Percentiles rank a stretch among this genome's conserved stretches.
phyloP scores from a whole-genome alignment of 1,140 invertebrate genomes.

The Wiebesia pumilae region DNA sequence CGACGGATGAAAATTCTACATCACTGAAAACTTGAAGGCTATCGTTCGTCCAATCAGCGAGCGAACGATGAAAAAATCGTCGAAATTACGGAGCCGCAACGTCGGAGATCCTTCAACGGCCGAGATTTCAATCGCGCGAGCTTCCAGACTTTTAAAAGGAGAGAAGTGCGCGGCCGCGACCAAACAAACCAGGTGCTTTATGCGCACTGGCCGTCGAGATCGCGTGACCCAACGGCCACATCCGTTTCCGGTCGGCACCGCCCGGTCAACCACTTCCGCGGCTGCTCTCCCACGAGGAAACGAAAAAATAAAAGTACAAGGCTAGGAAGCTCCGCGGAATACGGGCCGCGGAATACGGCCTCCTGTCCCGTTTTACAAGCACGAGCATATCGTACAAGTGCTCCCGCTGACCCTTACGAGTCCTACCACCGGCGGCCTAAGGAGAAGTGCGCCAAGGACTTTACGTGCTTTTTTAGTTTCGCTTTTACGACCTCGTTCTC shows the following conservation, averaged over 20 bases:
- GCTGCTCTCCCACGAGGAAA: background rate
- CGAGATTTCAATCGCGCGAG: conserved; percentile 14
- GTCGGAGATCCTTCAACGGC: background rate
- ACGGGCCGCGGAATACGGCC: background rate
- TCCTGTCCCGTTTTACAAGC: background rate
- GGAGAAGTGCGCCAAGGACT: background rate
- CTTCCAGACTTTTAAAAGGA: background rate
- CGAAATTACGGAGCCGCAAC: background rate
- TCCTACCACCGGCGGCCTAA: background rate
- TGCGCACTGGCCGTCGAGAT: conserved; percentile 46
- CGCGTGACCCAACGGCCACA: conserved; percentile 60
- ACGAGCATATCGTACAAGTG: background rate
- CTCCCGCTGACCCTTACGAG: conserved; percentile 28
- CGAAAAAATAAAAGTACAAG: background rate
- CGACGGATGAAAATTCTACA: too few species aligned
- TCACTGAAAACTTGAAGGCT: too few species aligned
- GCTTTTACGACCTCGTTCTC: background rate
- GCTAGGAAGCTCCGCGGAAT: background rate
- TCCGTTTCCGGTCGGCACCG: conserved; percentile 55
- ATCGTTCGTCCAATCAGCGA: background rate
- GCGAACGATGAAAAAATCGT: background rate
- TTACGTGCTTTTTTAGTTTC: conserved; percentile 3
- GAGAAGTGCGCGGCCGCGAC: conserved; percentile 8
- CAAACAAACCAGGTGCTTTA: conserved; percentile 59
- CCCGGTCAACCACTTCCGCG: background rate